These are phyloP conservation scores for Boloria selene DNA, from an alignment of 2,888 invertebrate species.

Conservation along the genomic window DNA sequence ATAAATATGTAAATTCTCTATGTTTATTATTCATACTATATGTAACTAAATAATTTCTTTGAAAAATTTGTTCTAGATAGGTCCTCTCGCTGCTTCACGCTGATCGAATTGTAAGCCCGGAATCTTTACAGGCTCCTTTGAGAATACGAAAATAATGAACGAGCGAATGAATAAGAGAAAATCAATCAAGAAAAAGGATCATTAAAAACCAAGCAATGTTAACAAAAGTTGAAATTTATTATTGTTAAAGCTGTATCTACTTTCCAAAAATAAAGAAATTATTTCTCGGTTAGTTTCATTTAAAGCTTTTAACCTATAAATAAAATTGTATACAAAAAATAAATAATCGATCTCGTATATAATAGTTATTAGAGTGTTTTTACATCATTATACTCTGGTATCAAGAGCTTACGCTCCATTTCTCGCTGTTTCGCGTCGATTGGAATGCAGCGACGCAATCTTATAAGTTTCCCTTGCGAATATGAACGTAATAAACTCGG, in stretches of 20 bases:
- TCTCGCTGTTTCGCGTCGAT: conserved; percentile 40
- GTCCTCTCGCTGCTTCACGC: not conserved
- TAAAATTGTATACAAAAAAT: no score
- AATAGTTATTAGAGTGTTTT: conserved; percentile 15
- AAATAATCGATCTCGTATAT: not conserved
- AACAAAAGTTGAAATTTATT: no score
- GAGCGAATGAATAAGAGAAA: not conserved
- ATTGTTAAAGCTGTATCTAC: no score
- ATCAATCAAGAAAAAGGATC: no score
- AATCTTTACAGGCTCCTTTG: conserved; percentile 14
- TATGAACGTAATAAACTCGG: conserved; percentile 20
- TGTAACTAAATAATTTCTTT: not conserved
- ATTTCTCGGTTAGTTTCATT: no score
- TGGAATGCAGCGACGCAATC: conserved; percentile 32
- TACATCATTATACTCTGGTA: conserved; percentile 40
- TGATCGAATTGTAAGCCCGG: not conserved
- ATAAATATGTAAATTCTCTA: no score
- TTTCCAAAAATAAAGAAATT: no score
- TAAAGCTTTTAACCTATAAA: no score
- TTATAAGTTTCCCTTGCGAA: conserved; percentile 30
- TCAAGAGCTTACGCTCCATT: conserved; percentile 57
- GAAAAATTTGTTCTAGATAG: not conserved
- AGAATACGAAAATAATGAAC: conserved; percentile 6
- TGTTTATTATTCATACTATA: no score
- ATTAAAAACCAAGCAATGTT: no score